Evolutionary conservation across 2,888 invertebrate genomes (phyloP), one percentile per base, ranked within the genome.

Genomic region (Neoitamus cyanurus): DNA sequence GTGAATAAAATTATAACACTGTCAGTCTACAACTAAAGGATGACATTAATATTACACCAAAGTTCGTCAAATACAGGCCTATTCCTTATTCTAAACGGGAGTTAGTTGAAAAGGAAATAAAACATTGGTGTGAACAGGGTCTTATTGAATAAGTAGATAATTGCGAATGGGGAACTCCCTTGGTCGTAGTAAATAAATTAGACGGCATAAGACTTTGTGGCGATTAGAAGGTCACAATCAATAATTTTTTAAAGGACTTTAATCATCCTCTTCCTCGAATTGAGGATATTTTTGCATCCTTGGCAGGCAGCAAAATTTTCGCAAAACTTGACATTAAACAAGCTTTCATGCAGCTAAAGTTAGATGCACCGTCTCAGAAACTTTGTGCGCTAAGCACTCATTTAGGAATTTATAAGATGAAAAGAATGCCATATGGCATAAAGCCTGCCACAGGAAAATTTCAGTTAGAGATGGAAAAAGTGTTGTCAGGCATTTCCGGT

Each of bases 391-490:
- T 87, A 86, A 89, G 88, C 72, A 42, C 42, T 42, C 89, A 89
- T 4, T 42, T 72, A 69, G 84, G 86, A 6, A 46, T 84, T n/a
- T 85, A 82, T 82, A 72, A 88, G 86, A 46, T 87, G 11, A 88
- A 87, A 13, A 85, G 89, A 48, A 86, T 89, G 34, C 88, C 89
- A 4, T 90, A 87, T 86, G 89, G 90, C 0, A 88, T 88, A 69
- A 89, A 89, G 58, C 88, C 89, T 36, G 89, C 89, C 4, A 88
- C 89, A 36, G 87, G 88, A 11, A 90, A 89, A 86, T 90, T 89
- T 87, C 89, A 89, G 83, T 85, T 87, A 84, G 85, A 87, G 5
- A 86, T 89, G 48, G 89, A 90, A 83, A 88, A 88, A 42, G 42
- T 42, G 42, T 11, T 42, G 11, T 42, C 42, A 11, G 42, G 42